Conservation (phyloP, 2,113 vertebrate genomes). For the Larimichthys polyactis region DNA sequence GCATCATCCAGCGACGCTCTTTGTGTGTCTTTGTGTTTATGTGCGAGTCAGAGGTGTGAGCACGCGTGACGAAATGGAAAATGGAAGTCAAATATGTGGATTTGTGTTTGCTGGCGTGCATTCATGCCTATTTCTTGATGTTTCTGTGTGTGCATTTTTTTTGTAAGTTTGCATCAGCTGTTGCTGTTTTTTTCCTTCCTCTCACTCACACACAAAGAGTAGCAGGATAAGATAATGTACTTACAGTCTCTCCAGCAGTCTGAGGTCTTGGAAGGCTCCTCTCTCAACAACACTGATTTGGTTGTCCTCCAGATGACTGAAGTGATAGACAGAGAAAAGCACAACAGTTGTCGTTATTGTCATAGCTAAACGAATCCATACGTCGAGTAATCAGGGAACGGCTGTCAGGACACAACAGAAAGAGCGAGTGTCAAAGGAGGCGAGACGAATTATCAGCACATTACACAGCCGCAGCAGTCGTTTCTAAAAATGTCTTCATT, state of each 20-base stretch:
- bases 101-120: background rate
- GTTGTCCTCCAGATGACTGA: conserved; percentile 97
- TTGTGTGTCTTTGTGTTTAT: background rate
- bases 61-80: conserved; percentile 6
- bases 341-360: conserved; percentile 11
- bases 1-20: conserved; percentile 43
- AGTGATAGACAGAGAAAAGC: conserved; percentile 35
- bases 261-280: conserved; percentile 97
- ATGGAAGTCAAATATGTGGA: background rate
- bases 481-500: background rate
- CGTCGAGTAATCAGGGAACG: background rate
- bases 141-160: background rate
- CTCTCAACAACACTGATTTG: conserved; percentile 96
- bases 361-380: background rate
- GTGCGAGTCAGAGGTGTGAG: background rate
- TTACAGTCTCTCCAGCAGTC: conserved; percentile 97
- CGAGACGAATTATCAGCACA: background rate
- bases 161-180: background rate
- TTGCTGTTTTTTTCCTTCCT: background rate
- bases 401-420: background rate
- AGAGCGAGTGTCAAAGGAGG: background rate
- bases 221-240: conserved; percentile 68
- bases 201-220: background rate
- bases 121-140: background rate
- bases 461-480: background rate